These are phyloP conservation scores for Cyclophora albipunctata DNA, from an alignment of 2,888 invertebrate species.

Conservation along the genomic window DNA sequence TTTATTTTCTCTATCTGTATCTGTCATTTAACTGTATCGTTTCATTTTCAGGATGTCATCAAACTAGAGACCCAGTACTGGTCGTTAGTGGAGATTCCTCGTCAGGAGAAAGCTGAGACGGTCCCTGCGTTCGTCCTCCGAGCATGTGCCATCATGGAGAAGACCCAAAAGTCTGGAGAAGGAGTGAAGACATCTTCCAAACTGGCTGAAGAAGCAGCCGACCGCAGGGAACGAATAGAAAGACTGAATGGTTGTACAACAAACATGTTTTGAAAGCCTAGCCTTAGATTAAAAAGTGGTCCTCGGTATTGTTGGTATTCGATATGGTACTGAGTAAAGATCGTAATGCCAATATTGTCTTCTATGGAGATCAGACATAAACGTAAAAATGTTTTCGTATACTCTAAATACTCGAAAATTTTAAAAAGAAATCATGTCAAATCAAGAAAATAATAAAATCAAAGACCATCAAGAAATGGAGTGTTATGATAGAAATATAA, in stretches of 20 bases:
- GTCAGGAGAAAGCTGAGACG: constrained; percentile 95
- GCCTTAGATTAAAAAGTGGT: neutral
- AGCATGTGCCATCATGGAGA: constrained; percentile 94
- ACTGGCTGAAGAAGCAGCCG: constrained; percentile 90
- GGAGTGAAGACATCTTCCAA: constrained; percentile 90
- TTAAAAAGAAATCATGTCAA: too few relatives aligned
- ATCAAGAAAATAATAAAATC: too few relatives aligned
- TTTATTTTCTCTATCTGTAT: too few relatives aligned
- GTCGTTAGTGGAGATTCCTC: constrained; percentile 94
- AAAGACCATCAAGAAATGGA: too few relatives aligned
- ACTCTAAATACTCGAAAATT: too few relatives aligned
- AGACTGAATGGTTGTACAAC: constrained; percentile 82
- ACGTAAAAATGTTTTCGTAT: too few relatives aligned
- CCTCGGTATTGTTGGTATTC: too few relatives aligned
- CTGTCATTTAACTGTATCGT: neutral
- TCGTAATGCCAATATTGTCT: too few relatives aligned
- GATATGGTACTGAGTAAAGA: too few relatives aligned
- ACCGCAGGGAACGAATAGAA: constrained; percentile 88
- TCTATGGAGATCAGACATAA: too few relatives aligned
- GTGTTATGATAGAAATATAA: too few relatives aligned
- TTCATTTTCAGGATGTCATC: constrained; percentile 84
- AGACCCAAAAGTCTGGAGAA: constrained; percentile 91
- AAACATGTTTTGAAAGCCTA: neutral
- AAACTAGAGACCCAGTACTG: constrained; percentile 94
- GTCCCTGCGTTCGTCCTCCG: constrained; percentile 93